phyloP scores from a whole-genome alignment of 2,113 vertebrate genomes.

The Pterocles orientalis region DNA sequence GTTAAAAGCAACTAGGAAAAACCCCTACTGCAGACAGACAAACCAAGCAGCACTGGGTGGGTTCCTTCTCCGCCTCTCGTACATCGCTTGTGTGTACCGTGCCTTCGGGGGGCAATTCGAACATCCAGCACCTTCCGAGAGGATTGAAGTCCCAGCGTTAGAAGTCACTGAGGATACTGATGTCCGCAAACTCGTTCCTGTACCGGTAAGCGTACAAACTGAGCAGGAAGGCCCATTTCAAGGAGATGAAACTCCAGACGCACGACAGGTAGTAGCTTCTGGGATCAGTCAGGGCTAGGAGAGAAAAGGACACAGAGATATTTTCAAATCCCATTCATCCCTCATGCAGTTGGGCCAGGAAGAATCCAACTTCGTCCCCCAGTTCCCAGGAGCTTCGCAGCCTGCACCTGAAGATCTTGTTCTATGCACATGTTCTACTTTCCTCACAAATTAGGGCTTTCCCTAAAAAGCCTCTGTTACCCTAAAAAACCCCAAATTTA shows the following conservation, averaged over 20 bases:
- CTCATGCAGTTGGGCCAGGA: fast-evolving
- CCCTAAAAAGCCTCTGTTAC: neutral
- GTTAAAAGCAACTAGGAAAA: neutral
- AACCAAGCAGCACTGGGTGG: neutral
- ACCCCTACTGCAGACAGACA: neutral
- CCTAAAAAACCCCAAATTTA: neutral
- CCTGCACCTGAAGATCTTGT: too few relatives aligned
- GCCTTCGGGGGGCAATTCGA: neutral
- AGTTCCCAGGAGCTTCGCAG: neutral
- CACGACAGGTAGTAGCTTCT: conserved; percentile 87
- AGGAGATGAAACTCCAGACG: conserved; percentile 90
- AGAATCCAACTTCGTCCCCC: too few relatives aligned
- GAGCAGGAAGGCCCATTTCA: conserved; percentile 91
- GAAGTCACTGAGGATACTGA: conserved; percentile 94
- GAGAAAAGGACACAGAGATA: neutral
- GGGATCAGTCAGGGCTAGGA: conserved; percentile 84
- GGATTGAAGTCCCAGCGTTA: conserved; percentile 47
- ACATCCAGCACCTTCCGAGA: neutral
- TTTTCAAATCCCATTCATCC: neutral
- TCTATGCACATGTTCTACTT: neutral
- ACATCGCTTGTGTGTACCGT: neutral
- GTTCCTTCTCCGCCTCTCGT: neutral
- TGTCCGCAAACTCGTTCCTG: conserved; percentile 89
- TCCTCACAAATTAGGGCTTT: neutral
- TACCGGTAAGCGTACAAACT: conserved; percentile 83